phyloP scores from a whole-genome alignment of 2,888 invertebrate genomes.

The Eueremaeus valkanovi region DNA sequence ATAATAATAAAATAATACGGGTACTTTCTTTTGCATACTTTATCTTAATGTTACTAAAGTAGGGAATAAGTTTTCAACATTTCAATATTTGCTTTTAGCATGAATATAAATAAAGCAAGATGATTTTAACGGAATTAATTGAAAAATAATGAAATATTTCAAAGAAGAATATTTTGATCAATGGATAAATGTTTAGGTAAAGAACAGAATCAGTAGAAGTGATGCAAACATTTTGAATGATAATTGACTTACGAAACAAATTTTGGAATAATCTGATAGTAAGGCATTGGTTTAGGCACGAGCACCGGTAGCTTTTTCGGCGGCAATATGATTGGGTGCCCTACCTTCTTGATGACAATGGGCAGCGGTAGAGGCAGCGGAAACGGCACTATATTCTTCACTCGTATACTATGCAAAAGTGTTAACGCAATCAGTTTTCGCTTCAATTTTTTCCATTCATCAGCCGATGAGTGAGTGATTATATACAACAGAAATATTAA shows the following conservation, averaged over 20 bases:
- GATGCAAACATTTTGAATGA: background rate
- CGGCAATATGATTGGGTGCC: background rate
- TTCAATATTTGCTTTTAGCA: too few relatives aligned
- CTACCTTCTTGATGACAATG: background rate
- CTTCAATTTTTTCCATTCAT: constrained; percentile 28
- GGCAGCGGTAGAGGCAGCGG: constrained; percentile 7
- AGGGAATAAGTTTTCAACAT: too few relatives aligned
- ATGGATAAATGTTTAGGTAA: background rate
- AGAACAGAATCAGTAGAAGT: too few relatives aligned
- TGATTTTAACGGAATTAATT: too few relatives aligned
- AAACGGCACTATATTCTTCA: background rate
- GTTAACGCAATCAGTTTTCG: background rate
- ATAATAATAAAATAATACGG: too few relatives aligned
- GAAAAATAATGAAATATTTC: too few relatives aligned
- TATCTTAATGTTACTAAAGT: too few relatives aligned
- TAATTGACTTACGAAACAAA: constrained; percentile 16
- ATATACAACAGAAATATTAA: background rate
- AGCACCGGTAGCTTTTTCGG: background rate
- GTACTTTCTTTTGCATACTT: too few relatives aligned
- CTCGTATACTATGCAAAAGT: background rate
- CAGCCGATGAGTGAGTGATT: background rate
- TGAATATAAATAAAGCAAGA: too few relatives aligned
- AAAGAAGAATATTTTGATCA: background rate
- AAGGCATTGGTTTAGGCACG: constrained; percentile 10
- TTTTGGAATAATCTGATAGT: background rate